Evolutionary conservation across 2,113 vertebrate genomes (phyloP).

Genomic region (Phyllopteryx taeniolatus): DNA sequence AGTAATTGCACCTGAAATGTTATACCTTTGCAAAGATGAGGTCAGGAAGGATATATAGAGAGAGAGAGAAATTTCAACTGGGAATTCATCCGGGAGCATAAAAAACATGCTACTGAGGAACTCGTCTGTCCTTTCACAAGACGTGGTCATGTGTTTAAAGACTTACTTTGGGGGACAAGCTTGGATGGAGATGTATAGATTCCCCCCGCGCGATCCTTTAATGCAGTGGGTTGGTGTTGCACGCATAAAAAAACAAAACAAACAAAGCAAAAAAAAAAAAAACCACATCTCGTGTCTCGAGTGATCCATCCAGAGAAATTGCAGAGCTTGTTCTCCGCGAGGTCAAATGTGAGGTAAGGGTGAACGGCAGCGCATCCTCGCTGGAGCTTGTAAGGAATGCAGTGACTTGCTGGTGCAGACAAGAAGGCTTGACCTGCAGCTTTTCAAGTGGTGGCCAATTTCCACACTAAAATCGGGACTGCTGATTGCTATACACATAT

Average conservation of each 20-base stretch:
- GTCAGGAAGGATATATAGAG: constrained; percentile 6
- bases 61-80: constrained; percentile 30
- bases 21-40: constrained; percentile 47
- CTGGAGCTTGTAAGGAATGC: constrained; percentile 6
- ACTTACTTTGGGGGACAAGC: constrained; percentile 22
- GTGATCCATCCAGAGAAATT: constrained; percentile 7
- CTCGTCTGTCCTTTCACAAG: constrained; percentile 13
- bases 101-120: not conserved
- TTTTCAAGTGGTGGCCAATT: constrained; percentile 34
- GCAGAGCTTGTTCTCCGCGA: constrained; percentile 2
- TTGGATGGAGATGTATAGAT: not conserved
- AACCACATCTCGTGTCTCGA: not conserved
- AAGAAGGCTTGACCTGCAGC: constrained; percentile 29
- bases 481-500: not conserved
- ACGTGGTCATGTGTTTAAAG: constrained; percentile 16
- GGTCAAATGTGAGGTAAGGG: constrained; percentile 42
- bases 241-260: constrained; percentile 15
- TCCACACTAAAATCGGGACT: constrained; percentile 5
- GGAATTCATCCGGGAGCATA: constrained; percentile 26
- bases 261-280: no score
- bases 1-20: constrained; percentile 50
- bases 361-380: constrained; percentile 11
- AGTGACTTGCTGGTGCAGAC: constrained; percentile 37
- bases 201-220: not conserved
- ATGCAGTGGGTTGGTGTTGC: not conserved